Base-by-base conservation (phyloP, 2,888 invertebrate genomes). In the Spatulosminthurus flaviceps region DNA sequence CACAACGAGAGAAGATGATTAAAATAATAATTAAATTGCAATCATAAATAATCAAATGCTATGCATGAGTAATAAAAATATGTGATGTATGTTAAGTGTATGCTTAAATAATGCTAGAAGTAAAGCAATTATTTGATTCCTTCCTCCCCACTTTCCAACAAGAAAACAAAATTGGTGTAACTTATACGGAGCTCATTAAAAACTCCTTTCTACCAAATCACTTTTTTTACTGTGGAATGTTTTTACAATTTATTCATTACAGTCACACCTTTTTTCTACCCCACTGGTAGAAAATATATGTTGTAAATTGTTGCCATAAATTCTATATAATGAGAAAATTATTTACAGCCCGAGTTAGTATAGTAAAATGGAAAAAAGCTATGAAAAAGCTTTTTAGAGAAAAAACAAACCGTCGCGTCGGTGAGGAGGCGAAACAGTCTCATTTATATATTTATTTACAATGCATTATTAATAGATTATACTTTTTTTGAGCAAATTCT, bases 401-500 rank as follows among this genome's bases (percentile, higher is more conserved):
- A 22, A n/a, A 64, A 64, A 64, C 64, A 64, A 64, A 64, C 64
- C 64, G 64, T 64, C 64, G 64, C 64, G 64, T 64, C 64, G 64
- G 64, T 22, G 64, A 64, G 64, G 64, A 64, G 64, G 64, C 64
- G 64, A 64, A 64, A 64, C 24, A 64, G 64, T 64, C 64, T n/a
- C n/a, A n/a, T n/a, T n/a, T 64, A 64, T 24, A 19, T 64, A 51
- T 51, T 2, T 51, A 51, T 51, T 9, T 51, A 51, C 5, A 2
- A 11, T 51, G 5, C 51, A 51, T 51, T 51, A 9, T 2, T 19
- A 51, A 16, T 2, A n/a, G 16, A 51, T n/a, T n/a, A n/a, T n/a
- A n/a, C n/a, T n/a, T n/a, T n/a, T n/a, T n/a, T n/a, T n/a, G 16
- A 16, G 51, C 16, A 51, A 51, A 51, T 2, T 51, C n/a, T n/a